Conservation (phyloP, 2,888 invertebrate species). For the Thymelicus acteon region DNA sequence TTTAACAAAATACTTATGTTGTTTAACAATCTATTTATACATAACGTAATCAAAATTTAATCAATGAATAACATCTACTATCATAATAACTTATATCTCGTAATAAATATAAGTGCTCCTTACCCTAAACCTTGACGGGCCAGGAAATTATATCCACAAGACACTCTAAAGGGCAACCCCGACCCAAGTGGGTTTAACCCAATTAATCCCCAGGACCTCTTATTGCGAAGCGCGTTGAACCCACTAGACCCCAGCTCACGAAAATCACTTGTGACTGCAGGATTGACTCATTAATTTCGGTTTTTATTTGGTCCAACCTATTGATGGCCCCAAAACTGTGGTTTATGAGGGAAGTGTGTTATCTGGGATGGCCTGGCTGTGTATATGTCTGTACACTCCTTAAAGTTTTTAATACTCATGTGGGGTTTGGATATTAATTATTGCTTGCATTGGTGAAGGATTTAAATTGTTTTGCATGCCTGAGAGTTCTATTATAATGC, state of each 20-base stretch:
- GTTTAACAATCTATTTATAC: neutral
- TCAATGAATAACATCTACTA: neutral
- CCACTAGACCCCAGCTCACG: slow-evolving; percentile 49
- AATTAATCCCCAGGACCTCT: slow-evolving; percentile 48
- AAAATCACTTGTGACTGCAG: slow-evolving; percentile 46
- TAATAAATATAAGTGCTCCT: slow-evolving; percentile 7
- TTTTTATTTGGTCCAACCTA: neutral
- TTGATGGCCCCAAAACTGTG: neutral
- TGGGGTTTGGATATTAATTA: too few species aligned
- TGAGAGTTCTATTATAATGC: too few species aligned
- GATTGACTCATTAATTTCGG: slow-evolving; percentile 1
- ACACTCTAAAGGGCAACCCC: slow-evolving; percentile 3
- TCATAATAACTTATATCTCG: neutral
- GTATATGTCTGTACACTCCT: too few species aligned
- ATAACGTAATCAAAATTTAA: neutral
- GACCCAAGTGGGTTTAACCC: slow-evolving; percentile 12
- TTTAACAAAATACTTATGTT: too few species aligned
- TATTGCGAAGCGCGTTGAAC: slow-evolving; percentile 48
- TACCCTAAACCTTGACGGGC: slow-evolving; percentile 11
- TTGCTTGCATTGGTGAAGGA: too few species aligned
- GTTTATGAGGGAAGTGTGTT: neutral
- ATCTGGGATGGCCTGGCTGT: too few species aligned
- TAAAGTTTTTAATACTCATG: too few species aligned
- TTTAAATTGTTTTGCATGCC: too few species aligned
- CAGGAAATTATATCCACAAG: slow-evolving; percentile 16